These are phyloP conservation scores for Eristalis arbustorum DNA, from an alignment of 2,888 invertebrate genomes.

Conservation along the genomic window DNA sequence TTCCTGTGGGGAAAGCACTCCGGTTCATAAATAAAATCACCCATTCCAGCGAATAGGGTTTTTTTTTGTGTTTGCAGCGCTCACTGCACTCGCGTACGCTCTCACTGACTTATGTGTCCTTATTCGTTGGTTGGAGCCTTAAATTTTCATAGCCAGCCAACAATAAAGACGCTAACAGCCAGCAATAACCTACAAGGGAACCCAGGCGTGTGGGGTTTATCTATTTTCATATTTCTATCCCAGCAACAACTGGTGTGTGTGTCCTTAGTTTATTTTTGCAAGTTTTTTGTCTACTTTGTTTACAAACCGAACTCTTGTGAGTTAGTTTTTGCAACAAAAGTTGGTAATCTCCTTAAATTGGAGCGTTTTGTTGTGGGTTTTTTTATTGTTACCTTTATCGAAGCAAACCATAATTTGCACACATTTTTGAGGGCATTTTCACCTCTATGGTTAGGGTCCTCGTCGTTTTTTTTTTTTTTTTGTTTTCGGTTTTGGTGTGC, in stretches of 20 bases:
- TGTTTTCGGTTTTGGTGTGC: neutral
- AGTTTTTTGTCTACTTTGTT: neutral
- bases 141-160: constrained; percentile 67
- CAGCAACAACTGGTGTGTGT: constrained; percentile 6
- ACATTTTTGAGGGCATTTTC: constrained; percentile 36
- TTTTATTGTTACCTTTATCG: constrained; percentile 21
- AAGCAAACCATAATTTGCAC: constrained; percentile 49
- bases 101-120: constrained; percentile 43
- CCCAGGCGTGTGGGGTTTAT: neutral
- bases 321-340: constrained; percentile 43
- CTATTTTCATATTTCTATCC: no score
- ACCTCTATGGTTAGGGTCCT: neutral
- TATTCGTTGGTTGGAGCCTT: constrained; percentile 52
- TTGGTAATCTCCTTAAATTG: constrained; percentile 69
- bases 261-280: constrained; percentile 35
- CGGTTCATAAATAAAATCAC: constrained; percentile 67
- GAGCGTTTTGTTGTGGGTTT: constrained; percentile 61
- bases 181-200: constrained; percentile 54
- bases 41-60: constrained; percentile 30
- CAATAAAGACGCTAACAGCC: constrained; percentile 65
- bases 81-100: neutral
- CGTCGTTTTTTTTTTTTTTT: neutral
- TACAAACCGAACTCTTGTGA: constrained; percentile 28
- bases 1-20: constrained; percentile 13
- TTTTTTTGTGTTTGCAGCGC: no score